Evolutionary conservation across 1,140 invertebrate genomes (phyloP).

Genomic region (Bilobella aurantiaca): DNA sequence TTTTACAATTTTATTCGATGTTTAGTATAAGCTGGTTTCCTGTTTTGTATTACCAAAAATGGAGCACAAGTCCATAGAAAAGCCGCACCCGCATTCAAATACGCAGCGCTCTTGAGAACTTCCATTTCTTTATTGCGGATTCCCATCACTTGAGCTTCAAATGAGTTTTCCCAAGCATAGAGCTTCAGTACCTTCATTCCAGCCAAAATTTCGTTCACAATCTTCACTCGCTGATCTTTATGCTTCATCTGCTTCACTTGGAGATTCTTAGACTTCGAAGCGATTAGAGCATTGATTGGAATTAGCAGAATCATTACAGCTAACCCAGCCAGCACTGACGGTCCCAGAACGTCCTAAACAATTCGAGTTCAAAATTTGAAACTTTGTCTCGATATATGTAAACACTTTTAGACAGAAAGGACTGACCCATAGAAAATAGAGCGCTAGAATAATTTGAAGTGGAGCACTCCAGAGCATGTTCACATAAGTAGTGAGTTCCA

Average conservation of each 20-base stretch:
- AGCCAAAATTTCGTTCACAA: constrained; percentile 41
- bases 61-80: constrained; percentile 68
- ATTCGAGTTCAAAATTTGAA: not conserved
- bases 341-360: constrained; percentile 33
- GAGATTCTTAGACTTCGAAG: constrained; percentile 42
- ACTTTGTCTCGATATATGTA: not conserved
- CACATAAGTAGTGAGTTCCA: constrained; percentile 45
- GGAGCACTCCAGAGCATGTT: constrained; percentile 56
- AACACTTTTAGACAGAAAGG: constrained; percentile 43
- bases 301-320: constrained; percentile 46
- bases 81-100: constrained; percentile 32
- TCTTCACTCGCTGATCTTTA: constrained; percentile 44
- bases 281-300: constrained; percentile 46
- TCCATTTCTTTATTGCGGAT: constrained; percentile 38
- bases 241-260: constrained; percentile 41
- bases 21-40: no score
- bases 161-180: constrained; percentile 40
- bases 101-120: constrained; percentile 39
- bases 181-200: constrained; percentile 36
- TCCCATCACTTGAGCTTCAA: constrained; percentile 35
- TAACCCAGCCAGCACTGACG: constrained; percentile 53
- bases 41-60: constrained; percentile 55
- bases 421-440: constrained; percentile 48
- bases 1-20: no score
- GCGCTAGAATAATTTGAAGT: constrained; percentile 47